A percentile compares a stretch with the other conserved stretches of the same genome.
phyloP scores from a whole-genome alignment of 2,888 invertebrate genomes.

The Tinea pellionella region DNA sequence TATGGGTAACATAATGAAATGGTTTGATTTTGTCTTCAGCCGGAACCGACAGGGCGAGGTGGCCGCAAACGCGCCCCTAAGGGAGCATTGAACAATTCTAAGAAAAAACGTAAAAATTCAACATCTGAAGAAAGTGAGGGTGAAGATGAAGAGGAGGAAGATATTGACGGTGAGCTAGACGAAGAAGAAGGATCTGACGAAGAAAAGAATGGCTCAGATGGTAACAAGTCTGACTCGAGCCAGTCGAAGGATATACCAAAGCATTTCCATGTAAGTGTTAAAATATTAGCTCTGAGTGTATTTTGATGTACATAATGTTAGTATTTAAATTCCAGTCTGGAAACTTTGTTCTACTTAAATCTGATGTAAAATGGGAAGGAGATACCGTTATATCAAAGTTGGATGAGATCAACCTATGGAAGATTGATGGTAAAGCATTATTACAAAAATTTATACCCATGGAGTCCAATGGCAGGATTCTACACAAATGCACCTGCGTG shows the following conservation, averaged over 20 bases:
- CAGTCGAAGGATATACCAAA: slow-evolving; percentile 68
- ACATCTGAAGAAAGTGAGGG: slow-evolving; percentile 59
- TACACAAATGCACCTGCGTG: slow-evolving; percentile 73
- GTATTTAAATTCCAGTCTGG: slow-evolving; percentile 62
- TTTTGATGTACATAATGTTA: not conserved
- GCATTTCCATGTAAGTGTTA: slow-evolving; percentile 59
- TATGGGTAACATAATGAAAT: no score
- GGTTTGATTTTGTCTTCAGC: slow-evolving; percentile 26
- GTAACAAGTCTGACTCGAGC: slow-evolving; percentile 65
- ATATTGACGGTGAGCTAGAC: slow-evolving; percentile 56
- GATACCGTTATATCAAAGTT: slow-evolving; percentile 62
- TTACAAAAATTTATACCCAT: slow-evolving; percentile 76
- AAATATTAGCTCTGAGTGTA: not conserved
- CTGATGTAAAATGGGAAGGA: slow-evolving; percentile 72
- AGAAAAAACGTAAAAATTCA: slow-evolving; percentile 57
- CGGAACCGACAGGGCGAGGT: slow-evolving; percentile 43
- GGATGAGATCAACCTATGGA: slow-evolving; percentile 74
- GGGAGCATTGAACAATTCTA: slow-evolving; percentile 44
- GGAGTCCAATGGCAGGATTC: slow-evolving; percentile 66
- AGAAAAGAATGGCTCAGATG: slow-evolving; percentile 65
- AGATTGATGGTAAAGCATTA: slow-evolving; percentile 75
- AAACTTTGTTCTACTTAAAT: slow-evolving; percentile 74
- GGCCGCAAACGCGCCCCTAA: slow-evolving; percentile 49
- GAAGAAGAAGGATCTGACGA: slow-evolving; percentile 65
- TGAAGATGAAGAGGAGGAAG: slow-evolving; percentile 48